phyloP scores from a whole-genome alignment of 92 coral and sea anemone genomes.

The Meandrina meandrites region DNA sequence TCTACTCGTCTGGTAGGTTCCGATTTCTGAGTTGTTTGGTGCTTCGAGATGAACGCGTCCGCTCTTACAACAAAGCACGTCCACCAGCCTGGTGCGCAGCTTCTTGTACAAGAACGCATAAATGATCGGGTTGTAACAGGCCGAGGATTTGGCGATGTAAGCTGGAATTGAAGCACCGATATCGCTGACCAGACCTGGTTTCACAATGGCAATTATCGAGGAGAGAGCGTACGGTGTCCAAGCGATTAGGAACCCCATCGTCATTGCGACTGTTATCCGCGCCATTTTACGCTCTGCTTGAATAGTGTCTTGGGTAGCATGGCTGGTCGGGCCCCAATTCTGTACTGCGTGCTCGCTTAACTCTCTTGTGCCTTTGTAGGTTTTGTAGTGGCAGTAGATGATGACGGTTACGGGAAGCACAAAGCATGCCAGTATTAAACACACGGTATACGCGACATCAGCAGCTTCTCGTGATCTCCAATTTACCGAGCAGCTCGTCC shows the following conservation, averaged over 20 bases:
- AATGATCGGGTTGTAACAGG: constrained; percentile 46
- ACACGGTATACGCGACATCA: constrained; percentile 1
- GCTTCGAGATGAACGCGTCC: background rate
- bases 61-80: background rate
- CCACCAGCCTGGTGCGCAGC: background rate
- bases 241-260: constrained; percentile 27
- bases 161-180: constrained; percentile 50
- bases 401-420: constrained; percentile 23
- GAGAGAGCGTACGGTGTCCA: constrained; percentile 47
- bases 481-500: constrained; percentile 38
- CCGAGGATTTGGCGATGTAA: constrained; percentile 42
- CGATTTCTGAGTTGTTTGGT: background rate
- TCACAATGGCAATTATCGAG: constrained; percentile 5
- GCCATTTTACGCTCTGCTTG: constrained; percentile 35
- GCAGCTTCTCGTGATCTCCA: constrained; percentile 21
- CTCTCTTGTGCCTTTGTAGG: background rate
- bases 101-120: constrained; percentile 34
- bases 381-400: background rate
- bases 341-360: constrained; percentile 2
- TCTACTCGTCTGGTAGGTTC: background rate
- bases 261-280: constrained; percentile 15
- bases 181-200: constrained; percentile 18
- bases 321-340: constrained; percentile 23
- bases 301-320: constrained; percentile 15
- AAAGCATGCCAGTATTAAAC: constrained; percentile 26